These are phyloP conservation scores for Phoronis australis DNA, from an alignment of 2,888 invertebrate species.

Conservation along the genomic window DNA sequence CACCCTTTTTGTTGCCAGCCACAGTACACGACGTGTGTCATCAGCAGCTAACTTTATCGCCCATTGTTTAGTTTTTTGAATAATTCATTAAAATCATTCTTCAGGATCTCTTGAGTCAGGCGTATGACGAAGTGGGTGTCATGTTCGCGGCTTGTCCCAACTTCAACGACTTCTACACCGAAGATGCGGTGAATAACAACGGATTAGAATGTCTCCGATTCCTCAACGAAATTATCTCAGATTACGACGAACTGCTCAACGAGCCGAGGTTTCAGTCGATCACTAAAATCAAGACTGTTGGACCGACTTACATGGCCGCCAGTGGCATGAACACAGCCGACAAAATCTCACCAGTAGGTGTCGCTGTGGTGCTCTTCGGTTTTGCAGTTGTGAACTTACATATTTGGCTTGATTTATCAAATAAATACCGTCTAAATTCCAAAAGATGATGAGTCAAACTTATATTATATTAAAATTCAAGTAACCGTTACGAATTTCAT, in stretches of 20 bases:
- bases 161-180: conserved; percentile 88
- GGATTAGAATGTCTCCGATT: conserved; percentile 81
- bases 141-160: conserved; percentile 88
- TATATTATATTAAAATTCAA: too few relatives aligned
- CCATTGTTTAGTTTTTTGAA: too few relatives aligned
- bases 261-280: conserved; percentile 70
- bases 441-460: too few relatives aligned
- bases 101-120: conserved; percentile 85
- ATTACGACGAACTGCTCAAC: conserved; percentile 86
- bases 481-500: too few relatives aligned
- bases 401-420: too few relatives aligned
- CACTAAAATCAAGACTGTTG: conserved; percentile 88
- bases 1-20: too few relatives aligned
- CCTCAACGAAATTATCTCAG: conserved; percentile 84
- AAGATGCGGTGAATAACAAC: conserved; percentile 83
- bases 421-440: too few relatives aligned
- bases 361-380: background rate
- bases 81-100: too few relatives aligned
- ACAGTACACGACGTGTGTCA: too few relatives aligned
- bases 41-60: too few relatives aligned
- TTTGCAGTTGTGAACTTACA: too few relatives aligned
- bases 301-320: conserved; percentile 88
- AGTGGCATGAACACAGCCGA: conserved; percentile 71
- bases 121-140: conserved; percentile 81
- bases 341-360: background rate